Conservation (phyloP, 2,797 vertebrate species). For the Pelodytes ibericus region DNA sequence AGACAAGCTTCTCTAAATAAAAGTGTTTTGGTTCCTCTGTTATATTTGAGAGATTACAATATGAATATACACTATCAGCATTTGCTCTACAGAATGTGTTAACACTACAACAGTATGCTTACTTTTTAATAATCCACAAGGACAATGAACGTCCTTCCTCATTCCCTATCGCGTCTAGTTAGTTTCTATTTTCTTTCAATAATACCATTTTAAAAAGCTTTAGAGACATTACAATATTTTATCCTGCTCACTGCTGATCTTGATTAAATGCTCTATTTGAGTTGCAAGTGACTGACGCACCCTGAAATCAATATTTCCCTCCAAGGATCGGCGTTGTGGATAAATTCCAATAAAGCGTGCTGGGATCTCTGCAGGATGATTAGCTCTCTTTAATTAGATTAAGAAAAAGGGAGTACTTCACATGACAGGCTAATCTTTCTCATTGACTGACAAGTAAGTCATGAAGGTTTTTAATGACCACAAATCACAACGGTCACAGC, state of each 20-base stretch:
- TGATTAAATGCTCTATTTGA: slow-evolving; percentile 34
- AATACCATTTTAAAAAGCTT: background rate
- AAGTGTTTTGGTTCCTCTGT: too few relatives aligned
- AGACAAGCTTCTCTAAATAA: too few relatives aligned
- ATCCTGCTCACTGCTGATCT: slow-evolving; percentile 6
- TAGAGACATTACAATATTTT: slow-evolving; percentile 9
- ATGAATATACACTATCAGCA: too few relatives aligned
- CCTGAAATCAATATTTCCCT: slow-evolving; percentile 44
- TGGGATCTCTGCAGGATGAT: slow-evolving; percentile 37
- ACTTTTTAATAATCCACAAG: background rate
- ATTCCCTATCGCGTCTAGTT: background rate
- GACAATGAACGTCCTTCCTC: background rate
- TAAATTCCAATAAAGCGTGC: slow-evolving; percentile 43
- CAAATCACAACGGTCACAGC: background rate
- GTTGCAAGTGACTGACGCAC: slow-evolving; percentile 26
- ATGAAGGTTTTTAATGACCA: slow-evolving; percentile 36
- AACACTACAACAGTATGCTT: too few relatives aligned
- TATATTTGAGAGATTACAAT: too few relatives aligned
- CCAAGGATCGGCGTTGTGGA: background rate
- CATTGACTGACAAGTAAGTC: slow-evolving; percentile 45
- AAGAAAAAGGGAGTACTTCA: slow-evolving; percentile 19
- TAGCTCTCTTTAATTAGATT: slow-evolving; percentile 49
- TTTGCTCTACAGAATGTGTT: too few relatives aligned
- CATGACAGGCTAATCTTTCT: slow-evolving; percentile 43
- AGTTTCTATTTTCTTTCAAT: slow-evolving; percentile 8